A percentile compares a stretch with the other conserved stretches of the same genome.
Evolutionary conservation across 2,888 invertebrate genomes (phyloP).

Genomic region (Rhingia rostrata): DNA sequence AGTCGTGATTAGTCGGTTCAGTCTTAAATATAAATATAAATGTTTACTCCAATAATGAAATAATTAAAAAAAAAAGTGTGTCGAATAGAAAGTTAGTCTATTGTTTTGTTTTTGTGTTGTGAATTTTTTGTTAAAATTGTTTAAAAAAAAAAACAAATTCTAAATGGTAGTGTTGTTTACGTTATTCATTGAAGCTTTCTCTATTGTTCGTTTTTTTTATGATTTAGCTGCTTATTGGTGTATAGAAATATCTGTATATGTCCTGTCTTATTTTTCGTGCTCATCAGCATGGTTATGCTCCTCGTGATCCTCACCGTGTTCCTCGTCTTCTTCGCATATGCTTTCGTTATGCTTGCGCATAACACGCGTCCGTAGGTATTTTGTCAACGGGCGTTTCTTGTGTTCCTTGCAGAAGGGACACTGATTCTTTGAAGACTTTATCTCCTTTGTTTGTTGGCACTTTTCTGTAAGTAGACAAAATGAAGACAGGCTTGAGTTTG

Average conservation of each 20-base stretch:
- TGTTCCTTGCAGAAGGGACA: conserved; percentile 85
- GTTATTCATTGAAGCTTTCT: conserved; percentile 21
- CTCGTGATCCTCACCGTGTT: conserved; percentile 75
- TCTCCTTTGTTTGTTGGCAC: conserved; percentile 80
- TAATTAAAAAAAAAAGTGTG: conserved; percentile 10
- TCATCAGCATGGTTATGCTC: conserved; percentile 73
- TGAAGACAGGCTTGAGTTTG: neutral
- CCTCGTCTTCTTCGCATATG: conserved; percentile 83
- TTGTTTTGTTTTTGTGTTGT: conserved; percentile 15
- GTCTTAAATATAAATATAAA: conserved; percentile 70
- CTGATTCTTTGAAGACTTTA: conserved; percentile 81
- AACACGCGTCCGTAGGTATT: conserved; percentile 84
- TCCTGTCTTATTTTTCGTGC: conserved; percentile 44
- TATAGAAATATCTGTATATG: neutral
- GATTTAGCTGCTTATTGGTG: neutral
- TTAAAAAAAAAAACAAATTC: conserved; percentile 31
- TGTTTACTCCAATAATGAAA: conserved; percentile 36
- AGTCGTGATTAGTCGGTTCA: conserved; percentile 57
- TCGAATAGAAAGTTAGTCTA: conserved; percentile 8
- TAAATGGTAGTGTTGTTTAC: conserved; percentile 49
- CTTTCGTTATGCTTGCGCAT: conserved; percentile 83
- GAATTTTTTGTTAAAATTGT: conserved; percentile 2
- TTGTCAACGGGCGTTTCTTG: conserved; percentile 84
- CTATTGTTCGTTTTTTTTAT: conserved; percentile 3
- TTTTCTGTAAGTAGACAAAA: conserved; percentile 78